These are phyloP conservation scores for Drosophila emarginata DNA, from an alignment of 2,888 invertebrate species.

Conservation along the genomic window DNA sequence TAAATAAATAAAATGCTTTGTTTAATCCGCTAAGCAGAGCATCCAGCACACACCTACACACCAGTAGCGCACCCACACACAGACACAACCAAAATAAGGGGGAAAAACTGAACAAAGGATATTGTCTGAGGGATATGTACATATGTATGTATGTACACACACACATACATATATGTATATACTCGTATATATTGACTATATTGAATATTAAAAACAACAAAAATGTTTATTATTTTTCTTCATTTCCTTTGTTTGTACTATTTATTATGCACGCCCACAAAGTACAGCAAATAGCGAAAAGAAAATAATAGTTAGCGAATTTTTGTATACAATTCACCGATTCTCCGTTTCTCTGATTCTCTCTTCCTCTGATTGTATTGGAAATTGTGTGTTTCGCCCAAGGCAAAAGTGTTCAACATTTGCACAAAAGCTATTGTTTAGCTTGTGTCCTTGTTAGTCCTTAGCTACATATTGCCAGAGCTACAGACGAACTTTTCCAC, in stretches of 20 bases:
- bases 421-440: slow-evolving; percentile 57
- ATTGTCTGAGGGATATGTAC: slow-evolving; percentile 44
- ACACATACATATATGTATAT: slow-evolving; percentile 5
- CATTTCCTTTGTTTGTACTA: slow-evolving; percentile 2
- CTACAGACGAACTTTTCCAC: slow-evolving; percentile 23
- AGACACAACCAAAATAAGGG: neutral
- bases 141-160: neutral
- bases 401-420: slow-evolving; percentile 57
- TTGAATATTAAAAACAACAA: slow-evolving; percentile 35
- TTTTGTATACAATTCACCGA: slow-evolving; percentile 37
- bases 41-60: slow-evolving; percentile 40
- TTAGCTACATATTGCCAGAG: neutral
- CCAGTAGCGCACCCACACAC: neutral
- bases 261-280: slow-evolving; percentile 10
- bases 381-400: slow-evolving; percentile 30
- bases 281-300: slow-evolving; percentile 1
- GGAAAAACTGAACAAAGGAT: slow-evolving; percentile 28
- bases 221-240: slow-evolving; percentile 35
- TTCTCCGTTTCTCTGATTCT: slow-evolving; percentile 19
- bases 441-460: slow-evolving; percentile 44
- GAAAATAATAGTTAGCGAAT: slow-evolving; percentile 39
- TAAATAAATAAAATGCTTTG: slow-evolving; percentile 57
- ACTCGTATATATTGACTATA: slow-evolving; percentile 4
- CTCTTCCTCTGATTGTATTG: neutral
- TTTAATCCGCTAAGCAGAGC: slow-evolving; percentile 67